Percentiles rank a stretch among this genome's conserved stretches.
phyloP scores from a whole-genome alignment of 2,113 vertebrate species.

The Vulpes lagopus region DNA sequence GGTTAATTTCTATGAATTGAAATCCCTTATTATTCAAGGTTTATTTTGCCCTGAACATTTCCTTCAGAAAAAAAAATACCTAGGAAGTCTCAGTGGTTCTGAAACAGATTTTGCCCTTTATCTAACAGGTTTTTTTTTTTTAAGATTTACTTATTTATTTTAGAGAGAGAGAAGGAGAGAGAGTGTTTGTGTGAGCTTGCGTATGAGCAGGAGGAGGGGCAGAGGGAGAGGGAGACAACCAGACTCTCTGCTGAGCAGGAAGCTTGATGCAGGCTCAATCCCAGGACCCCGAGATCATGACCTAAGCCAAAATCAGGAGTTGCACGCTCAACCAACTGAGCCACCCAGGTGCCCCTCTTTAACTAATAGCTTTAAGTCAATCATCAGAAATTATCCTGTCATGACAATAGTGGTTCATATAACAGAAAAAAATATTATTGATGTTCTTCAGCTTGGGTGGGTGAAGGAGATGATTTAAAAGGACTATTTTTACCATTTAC shows the following conservation, averaged over 20 bases:
- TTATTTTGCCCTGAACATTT: conserved; percentile 48
- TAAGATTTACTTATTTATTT: background rate
- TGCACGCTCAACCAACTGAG: background rate
- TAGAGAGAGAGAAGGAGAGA: background rate
- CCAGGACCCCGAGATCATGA: background rate
- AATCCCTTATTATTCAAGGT: background rate
- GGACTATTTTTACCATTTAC: background rate
- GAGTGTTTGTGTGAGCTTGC: background rate
- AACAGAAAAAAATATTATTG: background rate
- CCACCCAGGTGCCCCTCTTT: background rate
- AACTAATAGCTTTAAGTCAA: conserved; percentile 5
- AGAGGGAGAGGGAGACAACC: background rate
- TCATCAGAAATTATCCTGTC: background rate
- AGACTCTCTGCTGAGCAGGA: background rate
- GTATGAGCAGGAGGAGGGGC: background rate
- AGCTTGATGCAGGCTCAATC: background rate
- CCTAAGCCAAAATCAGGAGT: background rate
- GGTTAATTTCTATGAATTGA: background rate
- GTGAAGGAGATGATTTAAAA: background rate
- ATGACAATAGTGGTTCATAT: background rate
- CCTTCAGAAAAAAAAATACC: background rate
- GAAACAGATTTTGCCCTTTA: background rate
- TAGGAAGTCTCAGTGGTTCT: background rate
- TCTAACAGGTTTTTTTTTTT: background rate
- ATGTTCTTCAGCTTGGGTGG: background rate